These are phyloP conservation scores for Iselma pallidipennis DNA, from an alignment of 2,888 invertebrate genomes.

Conservation along the genomic window DNA sequence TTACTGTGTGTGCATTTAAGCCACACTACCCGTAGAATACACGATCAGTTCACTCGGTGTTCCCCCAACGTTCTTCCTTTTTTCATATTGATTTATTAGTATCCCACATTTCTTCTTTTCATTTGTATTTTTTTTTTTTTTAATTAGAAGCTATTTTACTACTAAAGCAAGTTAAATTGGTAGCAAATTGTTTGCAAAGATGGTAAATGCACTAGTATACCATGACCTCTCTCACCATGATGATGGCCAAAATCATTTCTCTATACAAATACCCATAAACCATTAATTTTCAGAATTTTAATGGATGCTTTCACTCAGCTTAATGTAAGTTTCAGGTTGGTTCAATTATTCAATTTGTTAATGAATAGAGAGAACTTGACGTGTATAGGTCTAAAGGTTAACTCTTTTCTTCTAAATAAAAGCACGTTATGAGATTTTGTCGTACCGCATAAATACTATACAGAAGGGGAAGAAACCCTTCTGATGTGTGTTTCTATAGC, in stretches of 20 bases:
- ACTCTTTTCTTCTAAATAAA: neutral
- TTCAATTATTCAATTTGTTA: neutral
- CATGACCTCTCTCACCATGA: too few relatives aligned
- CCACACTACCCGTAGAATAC: conserved; percentile 2
- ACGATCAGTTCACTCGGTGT: conserved; percentile 7
- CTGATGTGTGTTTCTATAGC: too few relatives aligned
- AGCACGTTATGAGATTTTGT: too few relatives aligned
- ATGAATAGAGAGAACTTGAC: neutral
- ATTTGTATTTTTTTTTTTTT: too few relatives aligned
- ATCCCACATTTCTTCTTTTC: too few relatives aligned
- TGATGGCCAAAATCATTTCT: neutral
- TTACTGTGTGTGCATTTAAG: conserved; percentile 20
- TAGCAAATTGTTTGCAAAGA: too few relatives aligned
- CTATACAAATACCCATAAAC: neutral
- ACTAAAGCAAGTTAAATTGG: too few relatives aligned
- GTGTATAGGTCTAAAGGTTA: neutral
- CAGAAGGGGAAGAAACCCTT: too few relatives aligned
- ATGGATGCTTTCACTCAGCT: neutral
- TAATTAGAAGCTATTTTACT: too few relatives aligned
- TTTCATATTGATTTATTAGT: too few relatives aligned
- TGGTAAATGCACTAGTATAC: neutral
- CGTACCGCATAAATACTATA: too few relatives aligned
- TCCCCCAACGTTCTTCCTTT: too few relatives aligned
- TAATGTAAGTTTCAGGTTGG: neutral
- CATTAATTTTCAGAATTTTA: conserved; percentile 1